Evolutionary conservation across 2,888 invertebrate species (phyloP).

Genomic region (Agonum fuliginosum): DNA sequence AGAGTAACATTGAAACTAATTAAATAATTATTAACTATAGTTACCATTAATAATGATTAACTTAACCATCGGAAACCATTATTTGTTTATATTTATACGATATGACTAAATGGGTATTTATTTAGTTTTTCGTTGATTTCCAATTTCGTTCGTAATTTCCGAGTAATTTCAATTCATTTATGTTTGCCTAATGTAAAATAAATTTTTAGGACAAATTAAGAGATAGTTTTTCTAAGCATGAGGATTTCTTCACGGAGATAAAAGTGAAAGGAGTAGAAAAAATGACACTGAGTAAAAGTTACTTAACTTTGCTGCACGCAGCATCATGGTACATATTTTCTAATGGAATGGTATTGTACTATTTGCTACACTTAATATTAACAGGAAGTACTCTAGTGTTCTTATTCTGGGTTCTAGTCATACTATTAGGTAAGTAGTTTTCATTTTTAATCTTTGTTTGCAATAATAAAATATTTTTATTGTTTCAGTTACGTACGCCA

Average conservation of each 20-base stretch:
- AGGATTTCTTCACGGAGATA: slow-evolving; percentile 68
- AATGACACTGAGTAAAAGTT: slow-evolving; percentile 66
- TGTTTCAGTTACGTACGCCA: no score
- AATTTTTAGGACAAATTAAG: slow-evolving; percentile 65
- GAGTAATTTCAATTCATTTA: no score
- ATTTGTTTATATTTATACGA: no score
- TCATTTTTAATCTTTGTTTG: background rate
- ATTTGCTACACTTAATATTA: slow-evolving; percentile 66
- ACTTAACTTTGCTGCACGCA: slow-evolving; percentile 67
- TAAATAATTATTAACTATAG: no score
- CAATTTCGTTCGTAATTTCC: no score
- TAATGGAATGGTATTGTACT: slow-evolving; percentile 77
- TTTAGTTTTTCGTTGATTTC: no score
- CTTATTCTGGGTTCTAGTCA: slow-evolving; percentile 62
- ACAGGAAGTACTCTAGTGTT: slow-evolving; percentile 70
- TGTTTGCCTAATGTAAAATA: no score
- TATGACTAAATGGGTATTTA: no score
- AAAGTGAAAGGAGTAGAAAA: slow-evolving; percentile 65
- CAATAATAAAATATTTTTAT: no score
- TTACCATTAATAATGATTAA: no score
- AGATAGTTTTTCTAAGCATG: slow-evolving; percentile 69
- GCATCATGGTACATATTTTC: slow-evolving; percentile 73
- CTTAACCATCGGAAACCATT: no score
- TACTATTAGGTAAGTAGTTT: slow-evolving; percentile 69
- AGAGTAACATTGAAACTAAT: no score